These are phyloP conservation scores for Himalopsyche phryganea DNA, from an alignment of 1,140 invertebrate genomes.

Conservation along the genomic window DNA sequence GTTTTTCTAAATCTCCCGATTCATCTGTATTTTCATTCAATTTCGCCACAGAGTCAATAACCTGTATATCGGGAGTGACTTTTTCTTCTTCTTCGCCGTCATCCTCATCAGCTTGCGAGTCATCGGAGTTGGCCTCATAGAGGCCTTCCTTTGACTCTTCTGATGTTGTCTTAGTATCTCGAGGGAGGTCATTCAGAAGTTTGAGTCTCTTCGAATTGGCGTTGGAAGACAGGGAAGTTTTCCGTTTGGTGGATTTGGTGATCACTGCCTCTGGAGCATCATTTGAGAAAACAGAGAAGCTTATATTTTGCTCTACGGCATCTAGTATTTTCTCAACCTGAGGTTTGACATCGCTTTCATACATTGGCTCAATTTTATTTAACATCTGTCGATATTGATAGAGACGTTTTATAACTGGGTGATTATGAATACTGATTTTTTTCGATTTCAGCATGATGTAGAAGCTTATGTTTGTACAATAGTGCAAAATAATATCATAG, in stretches of 20 bases:
- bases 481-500: conserved; percentile 71
- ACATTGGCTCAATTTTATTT: conserved; percentile 66
- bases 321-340: conserved; percentile 61
- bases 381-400: conserved; percentile 76
- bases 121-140: conserved; percentile 38
- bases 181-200: conserved; percentile 43
- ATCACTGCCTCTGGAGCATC: conserved; percentile 15
- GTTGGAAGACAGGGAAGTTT: conserved; percentile 38
- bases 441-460: conserved; percentile 81
- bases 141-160: conserved; percentile 30
- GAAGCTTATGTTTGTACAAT: conserved; percentile 81
- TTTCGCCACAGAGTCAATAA: conserved; percentile 4
- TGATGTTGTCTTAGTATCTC: conserved; percentile 45
- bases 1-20: conserved; percentile 56
- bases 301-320: conserved; percentile 49
- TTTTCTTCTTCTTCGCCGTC: conserved; percentile 2
- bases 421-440: conserved; percentile 64
- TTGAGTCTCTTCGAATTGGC: conserved; percentile 45
- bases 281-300: conserved; percentile 43
- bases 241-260: conserved; percentile 36
- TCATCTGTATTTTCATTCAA: conserved; percentile 14
- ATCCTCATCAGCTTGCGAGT: conserved; percentile 44
- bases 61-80: neutral
- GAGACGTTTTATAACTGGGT: conserved; percentile 82
- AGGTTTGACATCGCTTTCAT: conserved; percentile 60